phyloP scores from a whole-genome alignment of 2,888 invertebrate genomes.

The Capitulum mitella region DNA sequence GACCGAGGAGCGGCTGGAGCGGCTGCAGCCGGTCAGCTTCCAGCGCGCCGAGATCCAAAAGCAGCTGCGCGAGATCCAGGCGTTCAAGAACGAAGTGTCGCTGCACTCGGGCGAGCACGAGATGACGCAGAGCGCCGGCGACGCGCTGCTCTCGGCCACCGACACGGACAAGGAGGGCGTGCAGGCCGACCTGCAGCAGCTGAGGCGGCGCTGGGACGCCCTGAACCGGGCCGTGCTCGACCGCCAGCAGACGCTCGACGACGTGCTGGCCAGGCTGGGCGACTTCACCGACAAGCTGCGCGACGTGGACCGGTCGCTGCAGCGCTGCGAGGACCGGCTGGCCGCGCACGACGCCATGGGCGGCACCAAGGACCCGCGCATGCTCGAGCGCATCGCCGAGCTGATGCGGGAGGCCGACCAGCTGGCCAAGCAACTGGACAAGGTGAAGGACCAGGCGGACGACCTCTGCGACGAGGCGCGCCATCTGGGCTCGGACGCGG shows the following conservation, averaged over 20 bases:
- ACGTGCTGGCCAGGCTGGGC: slow-evolving; percentile 57
- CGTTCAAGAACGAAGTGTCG: slow-evolving; percentile 86
- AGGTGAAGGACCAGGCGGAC: slow-evolving; percentile 60
- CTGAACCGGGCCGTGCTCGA: slow-evolving; percentile 74
- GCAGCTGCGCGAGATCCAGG: slow-evolving; percentile 77
- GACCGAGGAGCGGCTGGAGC: slow-evolving; percentile 76
- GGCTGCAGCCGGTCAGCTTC: slow-evolving; percentile 64
- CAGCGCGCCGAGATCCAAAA: slow-evolving; percentile 79
- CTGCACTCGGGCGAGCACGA: slow-evolving; percentile 93
- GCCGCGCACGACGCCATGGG: slow-evolving; percentile 64
- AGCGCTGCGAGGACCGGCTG: slow-evolving; percentile 79
- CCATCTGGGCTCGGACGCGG: slow-evolving; percentile 64
- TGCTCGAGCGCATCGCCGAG: slow-evolving; percentile 72
- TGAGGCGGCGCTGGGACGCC: slow-evolving; percentile 84
- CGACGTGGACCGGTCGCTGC: slow-evolving; percentile 73
- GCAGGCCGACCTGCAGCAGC: slow-evolving; percentile 66
- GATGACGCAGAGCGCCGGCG: slow-evolving; percentile 74
- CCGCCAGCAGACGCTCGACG: slow-evolving; percentile 71
- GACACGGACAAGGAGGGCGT: slow-evolving; percentile 88
- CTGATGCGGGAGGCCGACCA: slow-evolving; percentile 67
- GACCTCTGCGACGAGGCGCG: slow-evolving; percentile 69
- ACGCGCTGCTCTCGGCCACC: slow-evolving; percentile 76
- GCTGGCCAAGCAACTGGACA: slow-evolving; percentile 63
- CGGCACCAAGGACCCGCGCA: slow-evolving; percentile 62
- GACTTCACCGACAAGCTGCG: slow-evolving; percentile 78